Evolutionary conservation across 2,113 vertebrate species (phyloP), one percentile per base, ranked within the genome.

Genomic region (Sus scrofa): DNA sequence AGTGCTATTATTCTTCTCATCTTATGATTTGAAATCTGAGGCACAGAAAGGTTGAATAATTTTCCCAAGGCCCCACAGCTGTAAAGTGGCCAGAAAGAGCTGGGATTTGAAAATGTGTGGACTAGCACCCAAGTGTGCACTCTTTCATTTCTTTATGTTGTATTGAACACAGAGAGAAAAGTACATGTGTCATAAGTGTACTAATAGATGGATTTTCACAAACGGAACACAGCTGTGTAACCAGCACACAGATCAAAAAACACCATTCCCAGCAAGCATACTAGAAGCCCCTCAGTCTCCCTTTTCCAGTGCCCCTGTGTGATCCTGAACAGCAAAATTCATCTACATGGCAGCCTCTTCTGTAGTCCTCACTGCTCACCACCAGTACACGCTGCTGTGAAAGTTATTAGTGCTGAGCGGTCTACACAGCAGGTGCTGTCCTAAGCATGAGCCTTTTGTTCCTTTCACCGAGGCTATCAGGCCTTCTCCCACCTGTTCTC

Each of bases 21-120:
- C 79, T 73, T 56, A 32, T 54, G 26, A 88, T n/a, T 74, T 67
- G 77, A 96, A 94, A 85, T 74, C 27, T 62, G 67, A 94, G 78
- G 58, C 37, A 70, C 52, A 92, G 39, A 68, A 11, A 78, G 26
- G 44, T 44, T 81, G 58, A 34, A 6, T 86, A 56, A 89, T 75
- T 86, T 85, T 9, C 24, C 34, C 67, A 83, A 34, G 12, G 20
- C 54, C 68, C 75, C 68, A 63, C 10, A 86, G 60, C 19, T 82
- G 74, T 75, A 37, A 89, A 88, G 37, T 89, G 39, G 85, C 68
- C 44, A 22, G 6, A 39, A 54, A 82, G 85, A 62, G 30, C 50
- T 83, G 24, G 16, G n/a, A 63, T 44, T 22, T 77, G 73, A 86
- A 79, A 82, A 58, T 20, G 82, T 54, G 81, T 71, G 60, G 24